Evolutionary conservation across 1,140 invertebrate species (phyloP).

Genomic region (Cherax quadricarinatus): DNA sequence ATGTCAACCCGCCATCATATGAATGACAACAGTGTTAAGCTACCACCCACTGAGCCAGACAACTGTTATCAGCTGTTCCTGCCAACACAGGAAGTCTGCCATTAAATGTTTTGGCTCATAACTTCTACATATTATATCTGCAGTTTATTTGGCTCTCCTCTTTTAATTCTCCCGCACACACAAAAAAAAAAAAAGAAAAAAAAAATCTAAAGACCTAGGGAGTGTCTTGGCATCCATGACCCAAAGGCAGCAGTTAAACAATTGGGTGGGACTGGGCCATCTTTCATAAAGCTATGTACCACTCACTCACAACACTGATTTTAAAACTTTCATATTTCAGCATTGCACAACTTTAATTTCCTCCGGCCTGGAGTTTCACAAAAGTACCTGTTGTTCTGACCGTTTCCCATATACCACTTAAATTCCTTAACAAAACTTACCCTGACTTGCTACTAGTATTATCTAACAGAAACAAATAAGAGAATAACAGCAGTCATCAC

Average conservation of each 20-base stretch:
- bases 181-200: slow-evolving; percentile 19
- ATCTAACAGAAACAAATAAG: slow-evolving; percentile 54
- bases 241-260: slow-evolving; percentile 28
- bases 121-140: slow-evolving; percentile 9
- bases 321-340: neutral
- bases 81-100: neutral
- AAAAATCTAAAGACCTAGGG: neutral
- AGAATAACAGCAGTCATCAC: slow-evolving; percentile 60
- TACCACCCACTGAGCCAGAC: slow-evolving; percentile 16
- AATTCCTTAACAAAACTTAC: slow-evolving; percentile 32
- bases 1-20: slow-evolving; percentile 11
- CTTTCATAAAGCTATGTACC: slow-evolving; percentile 14
- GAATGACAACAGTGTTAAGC: slow-evolving; percentile 2
- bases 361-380: slow-evolving; percentile 24
- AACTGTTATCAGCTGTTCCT: neutral
- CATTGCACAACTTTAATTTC: slow-evolving; percentile 36
- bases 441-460: slow-evolving; percentile 50
- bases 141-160: slow-evolving; percentile 38
- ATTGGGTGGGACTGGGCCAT: slow-evolving; percentile 54
- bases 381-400: slow-evolving; percentile 42
- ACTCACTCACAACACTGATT: neutral
- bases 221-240: slow-evolving; percentile 24
- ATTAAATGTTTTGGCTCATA: slow-evolving; percentile 25
- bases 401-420: slow-evolving; percentile 26
- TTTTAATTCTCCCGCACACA: neutral